Percentiles rank a stretch among this genome's conserved stretches.
Conservation (phyloP, 2,888 invertebrate genomes). For the Drosophila falleni region DNA sequence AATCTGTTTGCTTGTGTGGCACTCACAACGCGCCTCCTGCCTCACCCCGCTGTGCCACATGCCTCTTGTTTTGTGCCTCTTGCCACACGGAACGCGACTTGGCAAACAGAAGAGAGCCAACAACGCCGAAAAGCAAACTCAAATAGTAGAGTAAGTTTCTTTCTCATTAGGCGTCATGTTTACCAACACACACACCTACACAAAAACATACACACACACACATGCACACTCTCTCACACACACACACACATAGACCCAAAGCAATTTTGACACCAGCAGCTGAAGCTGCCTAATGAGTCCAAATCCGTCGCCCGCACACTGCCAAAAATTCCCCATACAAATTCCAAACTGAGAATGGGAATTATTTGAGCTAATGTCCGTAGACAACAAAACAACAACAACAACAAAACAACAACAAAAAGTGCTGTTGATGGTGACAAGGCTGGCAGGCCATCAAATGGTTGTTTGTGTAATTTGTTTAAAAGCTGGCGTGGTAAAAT, state of each 20-base stretch:
- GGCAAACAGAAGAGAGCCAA: conserved; percentile 38
- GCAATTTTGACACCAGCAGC: conserved; percentile 73
- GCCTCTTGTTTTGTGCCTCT: neutral
- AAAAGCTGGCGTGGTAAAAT: conserved; percentile 63
- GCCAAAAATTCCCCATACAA: conserved; percentile 1
- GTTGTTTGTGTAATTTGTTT: conserved; percentile 69
- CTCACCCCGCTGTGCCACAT: neutral
- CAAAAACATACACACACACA: conserved; percentile 26
- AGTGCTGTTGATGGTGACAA: conserved; percentile 13
- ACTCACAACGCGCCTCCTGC: neutral
- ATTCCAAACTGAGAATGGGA: neutral
- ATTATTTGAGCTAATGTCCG: conserved; percentile 51
- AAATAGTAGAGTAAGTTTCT: conserved; percentile 75
- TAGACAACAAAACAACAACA: conserved; percentile 19
- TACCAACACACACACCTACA: conserved; percentile 48
- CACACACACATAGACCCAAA: conserved; percentile 29
- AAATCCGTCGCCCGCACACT: conserved; percentile 68
- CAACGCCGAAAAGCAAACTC: conserved; percentile 54
- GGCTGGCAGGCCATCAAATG: conserved; percentile 19
- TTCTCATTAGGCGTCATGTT: conserved; percentile 77
- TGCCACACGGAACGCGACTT: conserved; percentile 1
- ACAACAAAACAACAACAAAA: conserved; percentile 23
- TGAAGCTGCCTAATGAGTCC: conserved; percentile 74
- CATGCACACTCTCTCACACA: conserved; percentile 22
- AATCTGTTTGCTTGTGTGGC: conserved; percentile 27